Conservation (phyloP, 2,797 vertebrate species). For the Pangasius krempfi region DNA sequence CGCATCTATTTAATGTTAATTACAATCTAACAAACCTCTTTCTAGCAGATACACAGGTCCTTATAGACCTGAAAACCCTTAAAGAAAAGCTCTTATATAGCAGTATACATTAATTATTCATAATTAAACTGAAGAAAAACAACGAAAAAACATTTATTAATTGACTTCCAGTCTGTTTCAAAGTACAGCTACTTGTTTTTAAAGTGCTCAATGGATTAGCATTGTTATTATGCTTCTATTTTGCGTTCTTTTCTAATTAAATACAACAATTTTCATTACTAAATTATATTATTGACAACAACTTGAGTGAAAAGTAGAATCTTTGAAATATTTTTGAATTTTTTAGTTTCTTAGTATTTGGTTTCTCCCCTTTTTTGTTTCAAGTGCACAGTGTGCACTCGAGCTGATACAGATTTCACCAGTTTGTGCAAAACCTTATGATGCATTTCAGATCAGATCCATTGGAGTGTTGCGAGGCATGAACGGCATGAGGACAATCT, state of each 20-base stretch:
- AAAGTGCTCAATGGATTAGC: not conserved
- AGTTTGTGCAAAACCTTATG: not conserved
- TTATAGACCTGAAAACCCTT: not conserved
- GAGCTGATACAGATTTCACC: not conserved
- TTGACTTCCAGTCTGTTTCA: not conserved
- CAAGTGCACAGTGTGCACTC: not conserved
- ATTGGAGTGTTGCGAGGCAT: not conserved
- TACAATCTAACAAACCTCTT: not conserved
- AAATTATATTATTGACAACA: not conserved
- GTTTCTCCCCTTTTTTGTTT: not conserved
- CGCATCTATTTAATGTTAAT: not conserved
- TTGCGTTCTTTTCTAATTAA: not conserved
- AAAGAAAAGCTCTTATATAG: not conserved
- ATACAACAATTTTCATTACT: not conserved
- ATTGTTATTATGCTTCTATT: not conserved
- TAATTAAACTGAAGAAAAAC: not conserved
- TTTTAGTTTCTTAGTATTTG: not conserved
- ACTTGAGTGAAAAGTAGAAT: not conserved
- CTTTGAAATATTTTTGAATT: too few relatives aligned
- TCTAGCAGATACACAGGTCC: not conserved
- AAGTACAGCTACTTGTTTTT: not conserved
- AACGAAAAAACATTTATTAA: not conserved
- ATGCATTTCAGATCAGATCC: not conserved
- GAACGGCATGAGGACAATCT: not conserved
- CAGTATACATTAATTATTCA: not conserved